Evolutionary conservation across 2,888 invertebrate species (phyloP).

Genomic region (Opisthograptis luteolata): DNA sequence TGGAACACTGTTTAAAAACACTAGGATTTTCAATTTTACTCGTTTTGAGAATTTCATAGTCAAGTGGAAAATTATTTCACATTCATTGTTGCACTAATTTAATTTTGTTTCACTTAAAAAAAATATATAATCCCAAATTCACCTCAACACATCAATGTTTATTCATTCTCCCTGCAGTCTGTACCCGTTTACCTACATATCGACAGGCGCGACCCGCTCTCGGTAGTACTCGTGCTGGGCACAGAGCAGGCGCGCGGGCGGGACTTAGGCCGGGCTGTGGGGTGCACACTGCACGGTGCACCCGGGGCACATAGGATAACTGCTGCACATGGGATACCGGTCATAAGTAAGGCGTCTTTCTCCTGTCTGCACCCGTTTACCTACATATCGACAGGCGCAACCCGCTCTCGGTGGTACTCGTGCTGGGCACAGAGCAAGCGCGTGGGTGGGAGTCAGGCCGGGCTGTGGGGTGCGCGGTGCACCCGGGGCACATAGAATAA

Average conservation of each 20-base stretch:
- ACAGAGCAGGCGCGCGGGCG: constrained; percentile 68
- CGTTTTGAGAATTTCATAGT: too few species aligned
- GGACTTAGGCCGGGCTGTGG: constrained; percentile 72
- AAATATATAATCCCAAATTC: too few species aligned
- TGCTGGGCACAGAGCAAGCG: constrained; percentile 15
- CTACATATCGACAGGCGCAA: constrained; percentile 21
- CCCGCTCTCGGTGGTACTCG: constrained; percentile 53
- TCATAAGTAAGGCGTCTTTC: background rate
- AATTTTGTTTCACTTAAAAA: too few species aligned
- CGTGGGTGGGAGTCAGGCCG: too few species aligned
- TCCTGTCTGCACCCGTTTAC: too few species aligned
- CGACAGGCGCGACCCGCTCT: constrained; percentile 31
- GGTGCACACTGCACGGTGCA: constrained; percentile 46
- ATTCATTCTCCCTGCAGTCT: too few species aligned
- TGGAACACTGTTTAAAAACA: too few species aligned
- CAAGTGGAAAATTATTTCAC: too few species aligned
- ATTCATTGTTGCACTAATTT: too few species aligned
- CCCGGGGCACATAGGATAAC: constrained; percentile 31
- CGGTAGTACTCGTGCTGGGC: constrained; percentile 62
- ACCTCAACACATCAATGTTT: too few species aligned
- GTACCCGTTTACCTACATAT: constrained; percentile 23
- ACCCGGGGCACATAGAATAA: background rate
- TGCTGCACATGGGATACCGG: background rate
- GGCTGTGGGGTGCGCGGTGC: background rate
- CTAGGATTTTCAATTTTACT: too few species aligned